phyloP scores from a whole-genome alignment of 2,888 invertebrate genomes.

The Trilocha varians region DNA sequence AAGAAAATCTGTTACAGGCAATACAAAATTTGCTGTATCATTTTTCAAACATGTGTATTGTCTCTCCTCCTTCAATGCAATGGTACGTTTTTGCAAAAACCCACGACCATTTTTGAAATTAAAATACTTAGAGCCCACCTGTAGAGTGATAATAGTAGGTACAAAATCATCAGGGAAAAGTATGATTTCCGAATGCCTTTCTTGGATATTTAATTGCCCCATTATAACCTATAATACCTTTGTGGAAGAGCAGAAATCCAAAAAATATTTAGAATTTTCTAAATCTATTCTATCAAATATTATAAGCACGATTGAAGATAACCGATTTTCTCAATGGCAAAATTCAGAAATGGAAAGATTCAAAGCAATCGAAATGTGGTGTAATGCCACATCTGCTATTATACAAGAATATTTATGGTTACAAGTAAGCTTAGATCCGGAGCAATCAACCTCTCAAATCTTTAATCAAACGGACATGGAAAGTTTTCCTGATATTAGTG shows the following conservation, averaged over 20 bases:
- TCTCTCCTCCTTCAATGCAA: constrained; percentile 63
- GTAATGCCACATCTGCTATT: constrained; percentile 16
- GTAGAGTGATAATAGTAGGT: constrained; percentile 75
- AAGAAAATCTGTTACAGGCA: constrained; percentile 65
- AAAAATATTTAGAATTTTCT: constrained; percentile 36
- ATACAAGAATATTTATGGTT: constrained; percentile 26
- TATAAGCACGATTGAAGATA: constrained; percentile 49
- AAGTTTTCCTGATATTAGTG: too few species aligned
- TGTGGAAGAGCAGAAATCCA: constrained; percentile 29
- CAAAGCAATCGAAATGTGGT: constrained; percentile 48
- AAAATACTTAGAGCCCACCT: constrained; percentile 71
- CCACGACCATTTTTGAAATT: constrained; percentile 75
- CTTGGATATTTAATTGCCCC: constrained; percentile 62
- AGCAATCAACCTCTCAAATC: not conserved
- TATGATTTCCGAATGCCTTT: constrained; percentile 68
- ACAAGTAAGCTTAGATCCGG: not conserved
- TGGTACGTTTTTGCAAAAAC: constrained; percentile 72
- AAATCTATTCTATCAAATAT: constrained; percentile 52
- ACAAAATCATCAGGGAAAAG: constrained; percentile 75
- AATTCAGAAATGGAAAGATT: constrained; percentile 45
- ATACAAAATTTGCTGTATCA: constrained; percentile 67
- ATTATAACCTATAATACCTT: constrained; percentile 48
- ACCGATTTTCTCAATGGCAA: constrained; percentile 44
- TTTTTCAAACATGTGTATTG: constrained; percentile 77
- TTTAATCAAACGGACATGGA: not conserved